phyloP scores from a whole-genome alignment of 2,797 vertebrate species.

The Pterois miles region DNA sequence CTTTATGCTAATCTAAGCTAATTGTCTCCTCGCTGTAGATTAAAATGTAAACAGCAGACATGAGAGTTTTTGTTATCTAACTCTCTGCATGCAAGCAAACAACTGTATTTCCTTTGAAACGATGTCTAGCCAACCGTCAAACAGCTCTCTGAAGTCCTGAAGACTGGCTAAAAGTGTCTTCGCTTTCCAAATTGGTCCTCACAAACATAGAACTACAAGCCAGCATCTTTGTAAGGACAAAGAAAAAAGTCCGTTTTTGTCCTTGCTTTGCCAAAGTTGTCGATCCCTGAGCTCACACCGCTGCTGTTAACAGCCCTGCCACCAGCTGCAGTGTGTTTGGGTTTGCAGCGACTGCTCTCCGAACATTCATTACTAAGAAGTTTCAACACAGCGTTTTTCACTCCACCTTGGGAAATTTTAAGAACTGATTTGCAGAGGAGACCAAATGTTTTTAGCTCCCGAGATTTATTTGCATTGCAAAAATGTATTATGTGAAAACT shows the following conservation, averaged over 20 bases:
- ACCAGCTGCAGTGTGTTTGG: slow-evolving; percentile 2
- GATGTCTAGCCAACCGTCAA: not conserved
- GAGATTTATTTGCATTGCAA: not conserved
- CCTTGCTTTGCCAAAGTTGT: not conserved
- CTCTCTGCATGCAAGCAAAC: not conserved
- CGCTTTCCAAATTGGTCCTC: not conserved
- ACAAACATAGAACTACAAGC: no score
- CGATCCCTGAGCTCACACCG: not conserved
- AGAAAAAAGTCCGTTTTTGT: not conserved
- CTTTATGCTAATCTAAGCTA: not conserved
- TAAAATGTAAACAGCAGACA: not conserved
- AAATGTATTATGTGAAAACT: not conserved
- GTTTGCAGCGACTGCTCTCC: not conserved
- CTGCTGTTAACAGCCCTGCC: not conserved
- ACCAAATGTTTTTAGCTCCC: not conserved
- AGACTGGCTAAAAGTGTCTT: not conserved
- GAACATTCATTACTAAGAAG: not conserved
- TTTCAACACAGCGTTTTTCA: slow-evolving; percentile 14
- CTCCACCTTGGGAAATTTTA: not conserved
- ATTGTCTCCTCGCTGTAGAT: not conserved
- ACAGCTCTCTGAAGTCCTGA: not conserved
- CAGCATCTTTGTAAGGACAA: not conserved
- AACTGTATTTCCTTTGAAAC: not conserved
- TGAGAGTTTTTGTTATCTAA: not conserved
- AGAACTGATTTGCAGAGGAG: not conserved